Evolutionary conservation across 2,888 invertebrate genomes (phyloP).

Genomic region (Agrilus mali): DNA sequence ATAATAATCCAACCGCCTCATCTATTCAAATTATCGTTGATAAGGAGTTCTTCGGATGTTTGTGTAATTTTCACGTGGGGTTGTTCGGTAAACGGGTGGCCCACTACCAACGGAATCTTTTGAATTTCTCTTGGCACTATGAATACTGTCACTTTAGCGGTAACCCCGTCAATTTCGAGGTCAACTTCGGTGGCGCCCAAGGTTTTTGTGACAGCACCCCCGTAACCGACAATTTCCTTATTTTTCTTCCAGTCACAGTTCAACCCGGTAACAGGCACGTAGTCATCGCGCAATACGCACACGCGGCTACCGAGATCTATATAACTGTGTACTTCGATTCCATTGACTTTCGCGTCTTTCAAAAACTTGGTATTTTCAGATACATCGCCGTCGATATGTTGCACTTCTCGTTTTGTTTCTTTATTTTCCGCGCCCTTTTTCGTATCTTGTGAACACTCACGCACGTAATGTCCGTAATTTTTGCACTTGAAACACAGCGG

Average conservation of each 20-base stretch:
- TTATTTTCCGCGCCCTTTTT: no score
- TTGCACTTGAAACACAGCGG: no score
- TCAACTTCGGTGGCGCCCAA: constrained; percentile 1
- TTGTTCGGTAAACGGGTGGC: no score
- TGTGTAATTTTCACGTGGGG: no score
- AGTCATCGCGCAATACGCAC: constrained; percentile 3
- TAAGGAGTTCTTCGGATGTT: no score
- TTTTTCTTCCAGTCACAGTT: constrained; percentile 6
- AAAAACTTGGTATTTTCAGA: constrained; percentile 3
- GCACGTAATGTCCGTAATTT: no score
- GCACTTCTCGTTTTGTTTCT: no score
- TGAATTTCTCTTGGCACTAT: constrained; percentile 13
- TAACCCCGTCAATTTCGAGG: constrained; percentile 2
- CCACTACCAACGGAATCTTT: neutral
- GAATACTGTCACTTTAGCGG: constrained; percentile 5
- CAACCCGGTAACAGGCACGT: neutral
- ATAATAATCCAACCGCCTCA: no score
- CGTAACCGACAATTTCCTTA: constrained; percentile 10
- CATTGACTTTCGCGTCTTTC: constrained; percentile 3
- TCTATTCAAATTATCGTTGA: no score
- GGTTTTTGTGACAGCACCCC: constrained; percentile 10
- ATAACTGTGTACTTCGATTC: constrained; percentile 2
- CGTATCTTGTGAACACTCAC: no score
- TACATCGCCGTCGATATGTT: no score
- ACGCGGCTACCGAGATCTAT: constrained; percentile 5